phyloP scores from a whole-genome alignment of 1,140 invertebrate genomes.

The Capitella teleta region DNA sequence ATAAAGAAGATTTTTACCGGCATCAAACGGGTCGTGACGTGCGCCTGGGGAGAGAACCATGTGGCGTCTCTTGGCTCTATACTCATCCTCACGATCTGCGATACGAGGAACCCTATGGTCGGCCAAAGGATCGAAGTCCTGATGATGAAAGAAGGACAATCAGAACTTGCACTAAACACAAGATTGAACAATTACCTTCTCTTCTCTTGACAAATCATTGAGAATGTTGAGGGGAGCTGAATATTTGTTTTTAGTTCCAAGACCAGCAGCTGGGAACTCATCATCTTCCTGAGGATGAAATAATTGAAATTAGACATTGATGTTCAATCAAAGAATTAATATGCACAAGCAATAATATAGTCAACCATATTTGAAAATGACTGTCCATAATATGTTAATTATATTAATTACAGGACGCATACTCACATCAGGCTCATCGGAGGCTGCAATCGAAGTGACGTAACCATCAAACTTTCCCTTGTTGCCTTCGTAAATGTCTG shows the following conservation, averaged over 20 bases:
- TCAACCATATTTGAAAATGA: too few species aligned
- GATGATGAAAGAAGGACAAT: slow-evolving; percentile 31
- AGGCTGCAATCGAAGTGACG: slow-evolving; percentile 88
- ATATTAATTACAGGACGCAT: too few species aligned
- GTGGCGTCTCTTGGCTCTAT: slow-evolving; percentile 70
- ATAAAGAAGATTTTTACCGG: too few species aligned
- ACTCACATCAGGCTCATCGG: slow-evolving; percentile 79
- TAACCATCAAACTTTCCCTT: slow-evolving; percentile 78
- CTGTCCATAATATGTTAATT: too few species aligned
- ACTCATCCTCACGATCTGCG: slow-evolving; percentile 93
- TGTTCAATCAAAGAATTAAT: too few species aligned
- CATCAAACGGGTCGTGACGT: slow-evolving; percentile 88
- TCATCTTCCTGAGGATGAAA: slow-evolving; percentile 62
- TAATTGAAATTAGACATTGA: neutral
- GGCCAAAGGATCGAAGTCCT: slow-evolving; percentile 95
- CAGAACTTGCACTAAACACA: too few species aligned
- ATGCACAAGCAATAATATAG: too few species aligned
- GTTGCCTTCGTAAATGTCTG: slow-evolving; percentile 69
- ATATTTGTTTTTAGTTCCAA: slow-evolving; percentile 59
- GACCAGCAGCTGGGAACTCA: slow-evolving; percentile 52
- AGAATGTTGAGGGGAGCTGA: slow-evolving; percentile 76
- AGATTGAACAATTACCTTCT: too few species aligned
- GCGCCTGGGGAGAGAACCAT: slow-evolving; percentile 87
- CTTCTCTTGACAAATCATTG: slow-evolving; percentile 74
- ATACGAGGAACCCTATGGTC: slow-evolving; percentile 74